A percentile compares a stretch with the other conserved stretches of the same genome.
These are phyloP conservation scores for Choloepus didactylus DNA, from an alignment of 2,797 vertebrate species.

Conservation along the genomic window DNA sequence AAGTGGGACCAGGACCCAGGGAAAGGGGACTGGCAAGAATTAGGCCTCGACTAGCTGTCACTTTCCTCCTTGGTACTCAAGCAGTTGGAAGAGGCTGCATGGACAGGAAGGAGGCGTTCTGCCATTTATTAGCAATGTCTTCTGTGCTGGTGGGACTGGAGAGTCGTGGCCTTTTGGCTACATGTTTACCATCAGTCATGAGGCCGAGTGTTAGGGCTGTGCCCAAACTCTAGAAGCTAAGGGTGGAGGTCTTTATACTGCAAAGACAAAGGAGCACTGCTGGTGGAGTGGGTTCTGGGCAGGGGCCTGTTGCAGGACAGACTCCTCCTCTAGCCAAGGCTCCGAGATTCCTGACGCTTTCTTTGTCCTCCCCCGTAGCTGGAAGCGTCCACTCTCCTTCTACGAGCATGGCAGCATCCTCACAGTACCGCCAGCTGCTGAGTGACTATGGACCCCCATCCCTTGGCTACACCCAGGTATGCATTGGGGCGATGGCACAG, in stretches of 20 bases:
- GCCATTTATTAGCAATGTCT: not conserved
- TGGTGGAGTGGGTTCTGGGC: not conserved
- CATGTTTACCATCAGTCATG: accelerated
- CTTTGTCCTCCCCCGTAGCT: constrained; percentile 86
- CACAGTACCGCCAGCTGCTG: constrained; percentile 94
- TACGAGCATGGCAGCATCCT: constrained; percentile 94
- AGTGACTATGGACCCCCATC: constrained; percentile 98
- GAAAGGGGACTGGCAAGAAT: not conserved
- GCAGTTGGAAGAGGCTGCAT: not conserved
- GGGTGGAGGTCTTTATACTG: not conserved
- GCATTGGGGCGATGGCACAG: not conserved
- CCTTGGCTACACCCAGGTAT: constrained; percentile 96
- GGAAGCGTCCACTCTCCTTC: constrained; percentile 95
- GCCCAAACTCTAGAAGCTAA: not conserved
- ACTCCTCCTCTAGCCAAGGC: not conserved
- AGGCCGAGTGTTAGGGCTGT: accelerated
- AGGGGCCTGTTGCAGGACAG: not conserved
- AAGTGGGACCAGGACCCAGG: not conserved
- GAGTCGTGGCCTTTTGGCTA: not conserved
- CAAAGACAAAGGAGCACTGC: not conserved
- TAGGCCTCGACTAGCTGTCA: not conserved
- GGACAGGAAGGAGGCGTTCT: not conserved
- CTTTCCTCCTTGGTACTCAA: not conserved
- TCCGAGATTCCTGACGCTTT: not conserved
- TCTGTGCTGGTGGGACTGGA: not conserved